Evolutionary conservation across 2,113 vertebrate genomes (phyloP).

Genomic region (Xyrauchen texanus): DNA sequence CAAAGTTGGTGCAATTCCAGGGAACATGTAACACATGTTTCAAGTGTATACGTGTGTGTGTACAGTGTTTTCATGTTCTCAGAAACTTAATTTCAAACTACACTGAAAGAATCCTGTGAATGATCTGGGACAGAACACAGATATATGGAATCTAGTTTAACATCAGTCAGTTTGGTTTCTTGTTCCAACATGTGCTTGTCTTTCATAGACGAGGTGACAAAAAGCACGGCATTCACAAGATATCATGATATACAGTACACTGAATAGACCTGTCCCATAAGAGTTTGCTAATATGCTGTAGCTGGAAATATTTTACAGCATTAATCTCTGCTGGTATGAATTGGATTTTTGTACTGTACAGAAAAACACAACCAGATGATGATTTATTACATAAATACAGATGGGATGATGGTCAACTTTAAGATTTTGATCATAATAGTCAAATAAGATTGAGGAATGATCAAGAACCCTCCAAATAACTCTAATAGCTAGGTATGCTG

Average conservation of each 20-base stretch:
- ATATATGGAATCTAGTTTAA: neutral
- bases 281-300: neutral
- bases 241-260: neutral
- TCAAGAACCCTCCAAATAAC: slow-evolving; percentile 7
- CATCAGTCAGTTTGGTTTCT: neutral
- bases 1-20: neutral
- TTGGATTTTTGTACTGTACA: neutral
- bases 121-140: neutral
- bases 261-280: neutral
- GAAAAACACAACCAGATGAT: neutral
- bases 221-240: neutral
- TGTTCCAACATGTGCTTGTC: neutral
- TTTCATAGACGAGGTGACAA: neutral
- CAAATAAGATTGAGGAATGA: neutral
- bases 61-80: neutral
- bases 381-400: neutral
- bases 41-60: neutral
- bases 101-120: neutral
- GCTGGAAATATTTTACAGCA: neutral
- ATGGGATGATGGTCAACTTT: neutral
- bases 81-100: slow-evolving; percentile 8
- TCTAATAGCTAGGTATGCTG: neutral
- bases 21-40: neutral
- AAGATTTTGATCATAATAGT: neutral
- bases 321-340: neutral